These are phyloP conservation scores for Phyllotreta cruciferae DNA, from an alignment of 2,888 invertebrate genomes.

Conservation along the genomic window DNA sequence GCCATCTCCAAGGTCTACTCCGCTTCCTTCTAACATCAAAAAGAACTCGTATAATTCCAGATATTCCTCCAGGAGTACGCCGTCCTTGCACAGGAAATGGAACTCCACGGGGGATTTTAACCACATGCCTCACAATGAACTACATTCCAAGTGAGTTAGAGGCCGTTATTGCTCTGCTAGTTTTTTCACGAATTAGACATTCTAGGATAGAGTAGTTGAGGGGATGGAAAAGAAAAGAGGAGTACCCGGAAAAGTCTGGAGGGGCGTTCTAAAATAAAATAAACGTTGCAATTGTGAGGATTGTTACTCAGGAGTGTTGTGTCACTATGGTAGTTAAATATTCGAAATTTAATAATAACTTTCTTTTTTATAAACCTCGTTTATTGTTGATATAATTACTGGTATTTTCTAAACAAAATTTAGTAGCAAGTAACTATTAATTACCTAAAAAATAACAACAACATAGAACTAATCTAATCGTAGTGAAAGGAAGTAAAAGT, in stretches of 20 bases:
- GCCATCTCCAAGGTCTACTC: constrained; percentile 75
- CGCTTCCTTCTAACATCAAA: constrained; percentile 68
- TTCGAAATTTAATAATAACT: too few relatives aligned
- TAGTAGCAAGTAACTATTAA: too few relatives aligned
- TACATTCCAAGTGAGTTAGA: constrained; percentile 60
- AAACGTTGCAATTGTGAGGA: too few relatives aligned
- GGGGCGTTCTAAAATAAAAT: not conserved
- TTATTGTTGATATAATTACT: too few relatives aligned
- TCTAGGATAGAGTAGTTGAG: too few relatives aligned
- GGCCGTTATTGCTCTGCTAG: constrained; percentile 52
- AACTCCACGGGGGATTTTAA: constrained; percentile 83
- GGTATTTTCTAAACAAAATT: not conserved
- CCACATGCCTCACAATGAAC: constrained; percentile 54
- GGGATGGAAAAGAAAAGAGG: too few relatives aligned
- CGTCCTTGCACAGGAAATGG: constrained; percentile 72
- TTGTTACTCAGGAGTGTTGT: too few relatives aligned
- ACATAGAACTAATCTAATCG: too few relatives aligned
- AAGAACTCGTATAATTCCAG: constrained; percentile 64
- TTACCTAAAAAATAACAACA: too few relatives aligned
- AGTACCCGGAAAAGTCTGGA: not conserved
- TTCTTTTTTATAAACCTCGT: too few relatives aligned
- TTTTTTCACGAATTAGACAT: constrained; percentile 27
- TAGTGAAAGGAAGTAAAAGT: too few relatives aligned
- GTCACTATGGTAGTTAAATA: too few relatives aligned
- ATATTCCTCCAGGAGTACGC: constrained; percentile 69